Conservation (phyloP, 2,113 vertebrate species). For the Anthoscopus minutus region DNA sequence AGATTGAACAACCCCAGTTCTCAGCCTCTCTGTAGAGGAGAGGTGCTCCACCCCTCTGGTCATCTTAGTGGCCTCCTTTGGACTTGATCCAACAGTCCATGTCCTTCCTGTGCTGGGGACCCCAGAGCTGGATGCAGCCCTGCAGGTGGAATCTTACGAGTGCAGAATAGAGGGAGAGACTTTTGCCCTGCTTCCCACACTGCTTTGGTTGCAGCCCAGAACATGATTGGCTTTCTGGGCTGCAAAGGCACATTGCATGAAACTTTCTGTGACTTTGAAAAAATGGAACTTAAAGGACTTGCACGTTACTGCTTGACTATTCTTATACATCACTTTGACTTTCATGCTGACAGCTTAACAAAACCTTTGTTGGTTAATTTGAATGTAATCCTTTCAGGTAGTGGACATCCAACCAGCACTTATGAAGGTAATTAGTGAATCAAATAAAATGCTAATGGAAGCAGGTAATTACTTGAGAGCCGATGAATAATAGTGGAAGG, state of each 20-base stretch:
- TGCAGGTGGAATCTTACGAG: accelerated
- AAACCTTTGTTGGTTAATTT: conserved; percentile 9
- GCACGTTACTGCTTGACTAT: neutral
- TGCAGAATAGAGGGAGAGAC: neutral
- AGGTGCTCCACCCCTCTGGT: neutral
- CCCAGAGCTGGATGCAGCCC: neutral
- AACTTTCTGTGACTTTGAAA: neutral
- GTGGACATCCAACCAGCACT: conserved; percentile 1
- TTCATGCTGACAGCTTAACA: neutral
- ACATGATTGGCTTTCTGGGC: neutral
- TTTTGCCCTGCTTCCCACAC: accelerated
- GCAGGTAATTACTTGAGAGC: conserved; percentile 15
- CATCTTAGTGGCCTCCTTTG: neutral
- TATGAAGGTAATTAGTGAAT: conserved; percentile 10
- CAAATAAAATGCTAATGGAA: conserved; percentile 30
- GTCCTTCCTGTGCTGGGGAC: neutral
- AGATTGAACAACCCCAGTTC: neutral
- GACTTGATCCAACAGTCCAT: accelerated
- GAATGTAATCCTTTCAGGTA: conserved; percentile 8
- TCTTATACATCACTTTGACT: neutral
- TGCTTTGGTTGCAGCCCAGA: neutral
- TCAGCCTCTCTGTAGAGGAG: neutral
- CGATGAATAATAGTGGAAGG: neutral
- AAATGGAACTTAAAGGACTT: neutral
- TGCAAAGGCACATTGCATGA: neutral